Evolutionary conservation across 2,888 invertebrate species (phyloP), one percentile per base, ranked within the genome.

Genomic region (Dryobota labecula): DNA sequence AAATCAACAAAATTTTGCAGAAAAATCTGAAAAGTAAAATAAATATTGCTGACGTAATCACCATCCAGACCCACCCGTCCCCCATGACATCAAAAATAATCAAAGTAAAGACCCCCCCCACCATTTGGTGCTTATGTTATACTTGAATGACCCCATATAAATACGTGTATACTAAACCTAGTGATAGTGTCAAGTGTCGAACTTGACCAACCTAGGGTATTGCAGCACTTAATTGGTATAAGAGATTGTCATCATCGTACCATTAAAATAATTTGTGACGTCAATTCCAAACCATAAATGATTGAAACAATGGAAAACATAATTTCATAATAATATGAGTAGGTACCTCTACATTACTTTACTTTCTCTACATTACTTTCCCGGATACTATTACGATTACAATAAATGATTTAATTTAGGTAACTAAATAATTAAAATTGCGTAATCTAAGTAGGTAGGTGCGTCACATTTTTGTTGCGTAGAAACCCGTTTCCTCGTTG

Each of bases 381-480:
- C 33, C 61, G 45, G 61, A 33, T 24, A 49, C 3, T 33, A 36
- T 20, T 45, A 45, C 13, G 33, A 20, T 20, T 45, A 45, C 13
- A 20, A 20, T 24, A 7, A 20, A 36, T 47, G 0, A 33, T 61
- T 15, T 15, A 11, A 45, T 33, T 36, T 18, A 24, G 11, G 1
- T 47, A n/a, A n/a, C n/a, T n/a, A n/a, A n/a, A 3, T 5, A 1
- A 33, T 30, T 15, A 11, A 33, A n/a, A 33, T 33, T 8, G 30
- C n/a, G 4, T 15, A 45, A 24, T 47, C 33, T 33, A 33, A 5
- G 33, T 33, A 33, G 3, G 33, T 20, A 27, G 3, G 33, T 20
- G 20, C 24, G 24, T 49, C 51, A 62, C 18, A 51, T 62, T 62
- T 51, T 51, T 24, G 49, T 30, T 47, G 33, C 41, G 62, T 41